phyloP scores from a whole-genome alignment of 2,797 vertebrate genomes.

The Erethizon dorsatum region DNA sequence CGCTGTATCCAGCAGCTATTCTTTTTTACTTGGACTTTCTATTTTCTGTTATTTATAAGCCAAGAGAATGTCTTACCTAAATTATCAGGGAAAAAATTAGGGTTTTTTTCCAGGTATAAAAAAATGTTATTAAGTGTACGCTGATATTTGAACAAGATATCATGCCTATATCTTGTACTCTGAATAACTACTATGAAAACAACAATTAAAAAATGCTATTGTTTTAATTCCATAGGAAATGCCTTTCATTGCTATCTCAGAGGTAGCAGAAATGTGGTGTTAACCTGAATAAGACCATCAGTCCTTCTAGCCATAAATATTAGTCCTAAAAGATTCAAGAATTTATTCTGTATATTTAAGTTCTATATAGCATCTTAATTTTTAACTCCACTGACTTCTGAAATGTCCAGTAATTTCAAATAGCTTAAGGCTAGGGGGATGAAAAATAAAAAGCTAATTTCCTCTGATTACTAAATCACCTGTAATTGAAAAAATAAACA shows the following conservation, averaged over 20 bases:
- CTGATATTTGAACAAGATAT: not conserved
- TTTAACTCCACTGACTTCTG: constrained; percentile 15
- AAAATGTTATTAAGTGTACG: not conserved
- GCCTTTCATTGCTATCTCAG: constrained; percentile 30
- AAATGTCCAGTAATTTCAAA: constrained; percentile 61
- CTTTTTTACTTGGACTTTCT: constrained; percentile 35
- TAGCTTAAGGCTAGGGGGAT: constrained; percentile 45
- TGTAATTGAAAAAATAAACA: constrained; percentile 70
- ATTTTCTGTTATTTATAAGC: constrained; percentile 8
- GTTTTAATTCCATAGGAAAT: not conserved
- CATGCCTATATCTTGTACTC: not conserved
- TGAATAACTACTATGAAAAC: not conserved
- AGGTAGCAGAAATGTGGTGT: constrained; percentile 44
- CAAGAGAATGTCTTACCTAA: constrained; percentile 55
- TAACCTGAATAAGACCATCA: constrained; percentile 29
- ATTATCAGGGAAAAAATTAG: not conserved
- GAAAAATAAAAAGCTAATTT: constrained; percentile 55
- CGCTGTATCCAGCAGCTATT: not conserved
- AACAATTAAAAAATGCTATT: not conserved
- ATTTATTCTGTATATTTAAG: constrained; percentile 3
- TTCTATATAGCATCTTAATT: not conserved
- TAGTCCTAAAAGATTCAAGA: not conserved
- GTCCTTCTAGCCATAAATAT: constrained; percentile 6
- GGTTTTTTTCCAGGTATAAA: not conserved
- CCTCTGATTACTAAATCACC: constrained; percentile 56